Conservation (phyloP, 92 coral and sea anemone species). For the Actinostola sp. region DNA sequence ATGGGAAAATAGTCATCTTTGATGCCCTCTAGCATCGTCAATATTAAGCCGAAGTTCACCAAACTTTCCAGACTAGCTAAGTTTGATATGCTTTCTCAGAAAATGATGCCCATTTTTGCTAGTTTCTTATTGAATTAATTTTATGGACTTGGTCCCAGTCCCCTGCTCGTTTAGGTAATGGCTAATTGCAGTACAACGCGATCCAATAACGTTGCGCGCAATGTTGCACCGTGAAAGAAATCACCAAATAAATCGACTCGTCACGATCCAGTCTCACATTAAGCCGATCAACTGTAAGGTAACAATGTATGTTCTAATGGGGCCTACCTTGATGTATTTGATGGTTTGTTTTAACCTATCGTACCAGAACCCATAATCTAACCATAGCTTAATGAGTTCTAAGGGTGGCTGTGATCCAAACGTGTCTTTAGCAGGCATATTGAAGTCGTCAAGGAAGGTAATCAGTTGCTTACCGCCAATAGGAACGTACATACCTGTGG, state of each 20-base stretch:
- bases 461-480: slow-evolving; percentile 96
- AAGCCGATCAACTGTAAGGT: neutral
- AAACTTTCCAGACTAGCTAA: too few relatives aligned
- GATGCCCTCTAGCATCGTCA: too few relatives aligned
- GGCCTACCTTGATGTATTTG: slow-evolving; percentile 88
- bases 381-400: slow-evolving; percentile 92
- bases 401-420: slow-evolving; percentile 99
- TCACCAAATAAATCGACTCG: neutral
- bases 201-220: too few relatives aligned
- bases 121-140: too few relatives aligned
- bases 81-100: too few relatives aligned
- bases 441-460: slow-evolving; percentile 97
- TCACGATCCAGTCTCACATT: neutral
- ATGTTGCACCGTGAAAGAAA: too few relatives aligned
- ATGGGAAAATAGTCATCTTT: too few relatives aligned
- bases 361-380: slow-evolving; percentile 99
- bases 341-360: slow-evolving; percentile 93
- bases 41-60: too few relatives aligned
- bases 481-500: slow-evolving; percentile 95
- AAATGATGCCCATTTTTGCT: too few relatives aligned
- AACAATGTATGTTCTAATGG: neutral
- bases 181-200: too few relatives aligned
- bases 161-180: too few relatives aligned
- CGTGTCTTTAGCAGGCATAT: slow-evolving; percentile 99
- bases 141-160: too few relatives aligned